Base-by-base conservation (phyloP, 2,888 invertebrate species). In the Heliconius erato region DNA sequence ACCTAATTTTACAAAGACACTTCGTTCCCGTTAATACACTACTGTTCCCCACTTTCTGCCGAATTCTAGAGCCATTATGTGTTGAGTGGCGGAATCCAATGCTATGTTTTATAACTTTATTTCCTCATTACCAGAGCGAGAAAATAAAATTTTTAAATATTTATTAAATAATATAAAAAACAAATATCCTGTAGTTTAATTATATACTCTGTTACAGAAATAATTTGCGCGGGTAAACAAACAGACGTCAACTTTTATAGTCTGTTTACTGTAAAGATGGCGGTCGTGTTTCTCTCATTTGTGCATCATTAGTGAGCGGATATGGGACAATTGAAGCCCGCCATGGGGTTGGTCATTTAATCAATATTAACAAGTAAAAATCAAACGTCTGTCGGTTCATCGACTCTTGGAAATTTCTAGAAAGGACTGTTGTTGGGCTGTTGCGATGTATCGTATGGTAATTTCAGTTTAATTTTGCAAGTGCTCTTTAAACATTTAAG, bases 291-390 rank as follows among this genome's bases (percentile, higher is more conserved):
- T 76, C 79, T 81, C 81, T 88, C 87, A 88, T 89, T 89, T 88
- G 87, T 86, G 84, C 86, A 85, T 90, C 86, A 90, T 89, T 90
- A 89, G 86, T 81, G 82, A 88, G 85, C 91, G 91, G 91, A 91
- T 89, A 87, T 86, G 86, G 86, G 83, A 85, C 91, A 91, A 91
- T 91, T 91, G 90, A 83, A 82, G 84, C 85, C 86, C 86, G 86
- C 86, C 87, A 87, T 87, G 88, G 89, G 90, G 90, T 89, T 90
- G 90, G 79, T 89, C 91, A 88, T 89, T 91, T 90, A 92, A 92
- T 92, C 91, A 90, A 91, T 92, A 91, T 90, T 91, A 91, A 91
- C 90, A 89, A 91, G 88, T 89, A 89, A 89, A 89, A 90, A 90
- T 88, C 90, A 89, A 89, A 89, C 88, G 87, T 87, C 85, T 88